phyloP scores from a whole-genome alignment of 2,113 vertebrate species.

The Hemibates koningsi region DNA sequence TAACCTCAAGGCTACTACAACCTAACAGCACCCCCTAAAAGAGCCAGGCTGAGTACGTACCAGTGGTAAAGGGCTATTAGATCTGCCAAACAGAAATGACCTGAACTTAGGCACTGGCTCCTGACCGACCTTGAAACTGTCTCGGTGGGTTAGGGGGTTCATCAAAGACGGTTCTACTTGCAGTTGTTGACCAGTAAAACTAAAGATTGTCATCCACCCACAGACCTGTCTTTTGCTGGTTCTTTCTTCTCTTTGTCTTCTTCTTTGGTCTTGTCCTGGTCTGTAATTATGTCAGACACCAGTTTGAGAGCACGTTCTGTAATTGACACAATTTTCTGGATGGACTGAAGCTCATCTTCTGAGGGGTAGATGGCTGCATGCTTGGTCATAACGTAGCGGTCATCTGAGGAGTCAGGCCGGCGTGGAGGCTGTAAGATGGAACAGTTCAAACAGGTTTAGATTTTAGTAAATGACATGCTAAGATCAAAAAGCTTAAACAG shows the following conservation, averaged over 20 bases:
- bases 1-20: neutral
- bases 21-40: neutral
- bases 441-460: neutral
- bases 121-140: neutral
- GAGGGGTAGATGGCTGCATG: conserved; percentile 96
- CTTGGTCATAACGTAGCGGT: conserved; percentile 97
- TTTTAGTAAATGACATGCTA: neutral
- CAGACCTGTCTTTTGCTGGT: conserved; percentile 81
- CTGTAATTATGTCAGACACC: conserved; percentile 92
- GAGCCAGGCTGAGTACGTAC: neutral
- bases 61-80: neutral
- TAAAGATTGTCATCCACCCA: neutral
- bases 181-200: neutral
- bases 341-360: conserved; percentile 94
- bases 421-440: conserved; percentile 80
- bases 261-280: conserved; percentile 86
- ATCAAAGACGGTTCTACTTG: neutral
- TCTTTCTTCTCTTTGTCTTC: conserved; percentile 93
- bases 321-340: conserved; percentile 98
- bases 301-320: conserved; percentile 96
- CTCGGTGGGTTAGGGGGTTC: neutral
- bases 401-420: conserved; percentile 94
- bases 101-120: neutral
- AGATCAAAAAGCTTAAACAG: neutral
- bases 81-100: neutral